These are phyloP conservation scores for Rhinopithecus roxellana DNA, from an alignment of 2,113 vertebrate genomes.

Conservation along the genomic window DNA sequence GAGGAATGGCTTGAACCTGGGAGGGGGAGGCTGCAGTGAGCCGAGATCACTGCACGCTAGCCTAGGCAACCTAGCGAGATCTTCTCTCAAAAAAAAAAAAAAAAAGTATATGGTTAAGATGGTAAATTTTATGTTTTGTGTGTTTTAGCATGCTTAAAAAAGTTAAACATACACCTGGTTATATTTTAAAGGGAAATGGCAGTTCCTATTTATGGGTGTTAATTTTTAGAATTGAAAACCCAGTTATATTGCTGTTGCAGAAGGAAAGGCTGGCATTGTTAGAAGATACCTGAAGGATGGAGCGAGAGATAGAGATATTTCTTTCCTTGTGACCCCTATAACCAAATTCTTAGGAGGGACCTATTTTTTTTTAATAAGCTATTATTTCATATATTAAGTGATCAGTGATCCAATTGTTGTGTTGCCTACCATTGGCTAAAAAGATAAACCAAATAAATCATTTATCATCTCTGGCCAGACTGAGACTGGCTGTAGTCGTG, in stretches of 20 bases:
- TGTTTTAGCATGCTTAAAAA: not conserved
- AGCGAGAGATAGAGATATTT: fast-evolving
- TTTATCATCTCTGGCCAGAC: not conserved
- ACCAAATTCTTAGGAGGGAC: not conserved
- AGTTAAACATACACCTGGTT: not conserved
- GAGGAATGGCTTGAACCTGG: too few relatives aligned
- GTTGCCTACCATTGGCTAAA: not conserved
- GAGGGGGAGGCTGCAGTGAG: too few relatives aligned
- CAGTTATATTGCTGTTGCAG: not conserved
- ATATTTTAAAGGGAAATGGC: not conserved
- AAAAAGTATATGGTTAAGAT: not conserved
- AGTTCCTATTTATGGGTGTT: not conserved
- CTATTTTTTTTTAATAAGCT: not conserved
- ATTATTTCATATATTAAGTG: not conserved
- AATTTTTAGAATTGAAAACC: not conserved
- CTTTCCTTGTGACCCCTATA: too few relatives aligned
- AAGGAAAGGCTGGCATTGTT: not conserved
- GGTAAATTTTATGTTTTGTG: not conserved
- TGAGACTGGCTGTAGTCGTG: too few relatives aligned
- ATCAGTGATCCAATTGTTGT: not conserved
- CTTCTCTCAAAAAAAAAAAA: too few relatives aligned
- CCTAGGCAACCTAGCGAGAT: too few relatives aligned
- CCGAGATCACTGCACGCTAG: too few relatives aligned
- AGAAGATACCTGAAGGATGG: not conserved
- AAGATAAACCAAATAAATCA: not conserved